Conservation (phyloP, 2,888 invertebrate species). For the Pseudolycoriella hygida region DNA sequence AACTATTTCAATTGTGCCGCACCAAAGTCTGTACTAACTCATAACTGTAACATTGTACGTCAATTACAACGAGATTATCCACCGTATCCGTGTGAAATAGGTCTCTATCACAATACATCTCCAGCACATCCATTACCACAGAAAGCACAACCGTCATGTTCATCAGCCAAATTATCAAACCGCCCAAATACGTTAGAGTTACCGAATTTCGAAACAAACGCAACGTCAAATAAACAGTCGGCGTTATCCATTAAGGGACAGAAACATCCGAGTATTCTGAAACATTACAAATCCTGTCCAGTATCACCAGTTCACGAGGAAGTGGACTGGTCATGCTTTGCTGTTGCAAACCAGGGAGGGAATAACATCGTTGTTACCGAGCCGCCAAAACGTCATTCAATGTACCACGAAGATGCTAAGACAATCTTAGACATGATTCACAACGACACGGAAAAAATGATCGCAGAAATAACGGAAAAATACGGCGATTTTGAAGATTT, state of each 20-base stretch:
- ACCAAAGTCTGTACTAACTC: slow-evolving; percentile 26
- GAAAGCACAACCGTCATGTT: background rate
- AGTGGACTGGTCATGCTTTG: slow-evolving; percentile 36
- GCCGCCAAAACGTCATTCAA: slow-evolving; percentile 25
- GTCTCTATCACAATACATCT: slow-evolving; percentile 13
- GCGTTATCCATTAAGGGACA: background rate
- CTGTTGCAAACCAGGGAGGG: background rate
- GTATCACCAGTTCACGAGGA: slow-evolving; percentile 72
- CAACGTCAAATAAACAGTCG: background rate
- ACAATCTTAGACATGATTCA: slow-evolving; percentile 43
- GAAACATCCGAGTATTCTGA: slow-evolving; percentile 35
- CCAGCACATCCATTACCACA: slow-evolving; percentile 4
- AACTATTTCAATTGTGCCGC: slow-evolving; percentile 28
- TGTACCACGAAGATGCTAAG: slow-evolving; percentile 32
- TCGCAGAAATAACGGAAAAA: slow-evolving; percentile 43
- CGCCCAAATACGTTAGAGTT: slow-evolving; percentile 7
- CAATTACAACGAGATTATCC: slow-evolving; percentile 29
- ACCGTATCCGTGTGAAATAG: slow-evolving; percentile 29
- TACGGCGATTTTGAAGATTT: slow-evolving; percentile 42
- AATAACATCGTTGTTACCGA: slow-evolving; percentile 10
- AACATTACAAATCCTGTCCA: slow-evolving; percentile 58
- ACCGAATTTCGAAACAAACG: slow-evolving; percentile 1
- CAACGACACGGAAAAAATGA: slow-evolving; percentile 45
- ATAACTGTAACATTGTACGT: slow-evolving; percentile 28
- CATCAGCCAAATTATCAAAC: background rate